phyloP scores from a whole-genome alignment of 2,888 invertebrate species.

The Dinocampus coccinellae region DNA sequence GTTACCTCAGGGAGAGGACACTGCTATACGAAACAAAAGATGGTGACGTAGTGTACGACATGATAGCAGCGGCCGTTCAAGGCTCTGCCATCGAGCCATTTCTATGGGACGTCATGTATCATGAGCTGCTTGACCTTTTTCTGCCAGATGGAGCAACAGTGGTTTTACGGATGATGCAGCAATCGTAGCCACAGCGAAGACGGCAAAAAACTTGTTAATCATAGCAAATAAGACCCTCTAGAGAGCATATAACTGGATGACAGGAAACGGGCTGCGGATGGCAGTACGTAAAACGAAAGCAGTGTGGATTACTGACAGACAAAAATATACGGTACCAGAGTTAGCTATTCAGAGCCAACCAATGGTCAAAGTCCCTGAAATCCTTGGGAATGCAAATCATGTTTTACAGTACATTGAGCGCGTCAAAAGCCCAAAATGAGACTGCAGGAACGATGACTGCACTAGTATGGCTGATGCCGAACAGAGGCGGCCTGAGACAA shows the following conservation, averaged over 20 bases:
- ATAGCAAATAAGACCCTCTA: slow-evolving; percentile 10
- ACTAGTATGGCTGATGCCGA: slow-evolving; percentile 42
- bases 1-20: slow-evolving; percentile 24
- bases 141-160: slow-evolving; percentile 5
- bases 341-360: neutral
- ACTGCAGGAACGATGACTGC: neutral
- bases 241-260: slow-evolving; percentile 9
- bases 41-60: neutral
- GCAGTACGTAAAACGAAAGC: slow-evolving; percentile 33
- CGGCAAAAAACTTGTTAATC: neutral
- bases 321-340: neutral
- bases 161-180: slow-evolving; percentile 11
- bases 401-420: no score
- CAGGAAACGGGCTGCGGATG: neutral
- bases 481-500: slow-evolving; percentile 33
- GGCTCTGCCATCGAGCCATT: slow-evolving; percentile 30
- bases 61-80: slow-evolving; percentile 29
- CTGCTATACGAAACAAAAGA: slow-evolving; percentile 27
- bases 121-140: slow-evolving; percentile 23
- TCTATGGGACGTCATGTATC: slow-evolving; percentile 34
- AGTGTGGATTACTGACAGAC: slow-evolving; percentile 20
- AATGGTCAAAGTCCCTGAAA: neutral
- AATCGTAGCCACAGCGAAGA: slow-evolving; percentile 6
- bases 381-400: slow-evolving; percentile 13
- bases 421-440: no score